Evolutionary conservation across 1,140 invertebrate genomes (phyloP).

Genomic region (Brachionus angularis): DNA sequence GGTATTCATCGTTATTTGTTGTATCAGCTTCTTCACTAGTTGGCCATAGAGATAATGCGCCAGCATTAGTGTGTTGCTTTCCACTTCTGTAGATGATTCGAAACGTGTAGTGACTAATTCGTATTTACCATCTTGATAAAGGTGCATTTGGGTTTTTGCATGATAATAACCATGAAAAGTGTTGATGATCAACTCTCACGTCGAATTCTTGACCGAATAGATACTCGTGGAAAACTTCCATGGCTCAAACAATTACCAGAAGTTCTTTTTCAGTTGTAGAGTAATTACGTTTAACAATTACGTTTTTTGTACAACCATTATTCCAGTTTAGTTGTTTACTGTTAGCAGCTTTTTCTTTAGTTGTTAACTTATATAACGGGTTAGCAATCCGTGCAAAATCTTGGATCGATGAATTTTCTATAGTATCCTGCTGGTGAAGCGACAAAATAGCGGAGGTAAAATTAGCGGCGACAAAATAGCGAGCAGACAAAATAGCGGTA

Average conservation of each 20-base stretch:
- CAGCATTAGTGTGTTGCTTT: not conserved
- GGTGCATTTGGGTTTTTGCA: constrained; percentile 28
- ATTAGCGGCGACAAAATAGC: too few relatives aligned
- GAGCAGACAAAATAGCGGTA: too few relatives aligned
- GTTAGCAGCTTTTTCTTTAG: constrained; percentile 28
- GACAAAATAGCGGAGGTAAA: too few relatives aligned
- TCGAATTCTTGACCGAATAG: too few relatives aligned
- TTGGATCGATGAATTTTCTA: constrained; percentile 44
- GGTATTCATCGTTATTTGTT: too few relatives aligned
- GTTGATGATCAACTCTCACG: too few relatives aligned
- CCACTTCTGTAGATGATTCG: not conserved
- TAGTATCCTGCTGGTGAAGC: constrained; percentile 44
- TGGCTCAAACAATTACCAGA: constrained; percentile 54
- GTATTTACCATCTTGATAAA: not conserved
- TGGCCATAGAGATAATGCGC: constrained; percentile 44
- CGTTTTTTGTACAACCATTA: constrained; percentile 3
- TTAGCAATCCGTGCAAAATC: constrained; percentile 44
- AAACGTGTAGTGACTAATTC: not conserved
- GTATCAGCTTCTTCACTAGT: too few relatives aligned
- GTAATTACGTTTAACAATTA: constrained; percentile 46
- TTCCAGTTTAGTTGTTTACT: not conserved
- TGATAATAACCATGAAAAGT: constrained; percentile 53
- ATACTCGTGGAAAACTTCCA: too few relatives aligned
- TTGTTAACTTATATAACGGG: constrained; percentile 44
- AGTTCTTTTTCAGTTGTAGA: constrained; percentile 52